Evolutionary conservation across 2,113 vertebrate genomes (phyloP).

Genomic region (Thunnus thynnus): DNA sequence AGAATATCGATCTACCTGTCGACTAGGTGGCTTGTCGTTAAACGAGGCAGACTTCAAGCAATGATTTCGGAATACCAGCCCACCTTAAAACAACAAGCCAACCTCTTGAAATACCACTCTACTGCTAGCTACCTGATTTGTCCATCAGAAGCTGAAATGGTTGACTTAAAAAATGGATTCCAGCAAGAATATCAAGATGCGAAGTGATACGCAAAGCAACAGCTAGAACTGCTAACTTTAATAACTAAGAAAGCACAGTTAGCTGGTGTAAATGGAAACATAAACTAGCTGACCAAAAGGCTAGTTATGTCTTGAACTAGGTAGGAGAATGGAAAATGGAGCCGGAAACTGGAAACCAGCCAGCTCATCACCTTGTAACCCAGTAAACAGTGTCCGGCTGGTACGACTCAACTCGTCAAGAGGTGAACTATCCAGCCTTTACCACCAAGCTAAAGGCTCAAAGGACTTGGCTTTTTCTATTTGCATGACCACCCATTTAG

Average conservation of each 20-base stretch:
- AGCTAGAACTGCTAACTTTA: neutral
- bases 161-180: conserved; percentile 34
- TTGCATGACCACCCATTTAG: conserved; percentile 82
- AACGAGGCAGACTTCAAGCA: conserved; percentile 44
- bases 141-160: conserved; percentile 1
- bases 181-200: conserved; percentile 13
- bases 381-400: conserved; percentile 22
- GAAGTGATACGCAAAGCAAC: neutral
- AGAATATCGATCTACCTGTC: conserved; percentile 20
- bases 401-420: conserved; percentile 43
- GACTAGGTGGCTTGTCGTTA: conserved; percentile 31
- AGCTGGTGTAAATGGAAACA: conserved; percentile 13
- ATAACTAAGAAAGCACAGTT: conserved; percentile 44
- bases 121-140: conserved; percentile 14
- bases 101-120: conserved; percentile 43
- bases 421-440: conserved; percentile 28
- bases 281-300: conserved; percentile 10
- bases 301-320: neutral
- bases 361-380: conserved; percentile 34
- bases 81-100: conserved; percentile 65
- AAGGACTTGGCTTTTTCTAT: conserved; percentile 73
- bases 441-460: conserved; percentile 44
- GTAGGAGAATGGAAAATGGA: conserved; percentile 4
- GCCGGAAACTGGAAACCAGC: conserved; percentile 30
- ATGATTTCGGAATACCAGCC: conserved; percentile 63